phyloP scores from a whole-genome alignment of 2,888 invertebrate species.

The Apantesis nais region DNA sequence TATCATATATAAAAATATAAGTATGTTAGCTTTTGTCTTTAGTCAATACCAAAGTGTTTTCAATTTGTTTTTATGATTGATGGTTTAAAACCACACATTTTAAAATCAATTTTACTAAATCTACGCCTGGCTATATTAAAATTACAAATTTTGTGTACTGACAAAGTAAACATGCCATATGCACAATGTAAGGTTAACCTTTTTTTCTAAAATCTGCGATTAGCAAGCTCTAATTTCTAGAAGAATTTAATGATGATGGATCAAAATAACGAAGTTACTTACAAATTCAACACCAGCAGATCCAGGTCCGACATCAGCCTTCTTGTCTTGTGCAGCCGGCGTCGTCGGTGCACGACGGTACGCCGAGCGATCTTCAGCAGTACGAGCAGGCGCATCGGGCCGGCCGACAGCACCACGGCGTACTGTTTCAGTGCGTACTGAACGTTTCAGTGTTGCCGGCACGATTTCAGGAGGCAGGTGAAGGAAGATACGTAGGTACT shows the following conservation, averaged over 20 bases:
- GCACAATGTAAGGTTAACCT: not conserved
- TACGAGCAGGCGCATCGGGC: constrained; percentile 89
- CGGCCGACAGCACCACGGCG: constrained; percentile 90
- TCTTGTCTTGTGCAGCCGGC: constrained; percentile 92
- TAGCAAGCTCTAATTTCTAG: not conserved
- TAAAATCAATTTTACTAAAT: no score
- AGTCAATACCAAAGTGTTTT: no score
- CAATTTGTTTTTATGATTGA: no score
- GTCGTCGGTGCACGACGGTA: constrained; percentile 91
- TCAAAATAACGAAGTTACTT: constrained; percentile 56
- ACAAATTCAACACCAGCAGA: constrained; percentile 96
- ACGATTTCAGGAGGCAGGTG: constrained; percentile 99
- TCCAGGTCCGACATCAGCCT: constrained; percentile 98
- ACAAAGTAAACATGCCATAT: not conserved
- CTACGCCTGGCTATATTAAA: not conserved
- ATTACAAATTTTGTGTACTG: no score
- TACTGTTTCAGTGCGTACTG: constrained; percentile 93
- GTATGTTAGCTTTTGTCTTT: no score
- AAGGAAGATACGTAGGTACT: constrained; percentile 96
- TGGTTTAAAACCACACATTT: no score
- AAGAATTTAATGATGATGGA: not conserved
- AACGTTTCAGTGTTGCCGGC: constrained; percentile 97
- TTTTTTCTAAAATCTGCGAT: not conserved
- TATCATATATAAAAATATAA: no score
- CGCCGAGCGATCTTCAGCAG: constrained; percentile 92